Base-by-base conservation (phyloP, 2,797 vertebrate species). In the Sebastes matsubarae region DNA sequence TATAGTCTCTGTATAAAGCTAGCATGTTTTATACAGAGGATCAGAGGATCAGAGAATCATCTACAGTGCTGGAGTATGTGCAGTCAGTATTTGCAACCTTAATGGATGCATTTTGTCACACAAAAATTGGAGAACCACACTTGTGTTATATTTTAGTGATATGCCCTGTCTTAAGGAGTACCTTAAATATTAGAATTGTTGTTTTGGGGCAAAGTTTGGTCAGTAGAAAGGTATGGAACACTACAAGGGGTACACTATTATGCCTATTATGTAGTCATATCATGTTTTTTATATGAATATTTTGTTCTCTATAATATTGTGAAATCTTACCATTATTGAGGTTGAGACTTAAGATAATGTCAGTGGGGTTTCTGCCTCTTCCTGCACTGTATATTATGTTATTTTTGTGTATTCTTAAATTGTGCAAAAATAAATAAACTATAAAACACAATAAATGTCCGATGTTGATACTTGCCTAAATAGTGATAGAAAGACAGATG, bases 261-360 rank as follows among this genome's bases (percentile, higher is more conserved):
- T 50, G 3, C 0, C 42, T 50, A 50, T 50, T 20, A 50, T 50
- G 46, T 50, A 4, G 18, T 50, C 46, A 50, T 0, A 50, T 50
- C 7, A 8, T 18, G 0, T 46, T 46, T 46, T 46, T 0, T 18
- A 46, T 42, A 42, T 42, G 0, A 42, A 42, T 42, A 42, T 18
- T 46, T 6, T 46, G 42, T 18, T 46, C 42, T 46, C 42, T 18
- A 46, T 46, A 16, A 0, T 46, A 46, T 18, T 46, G 16, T 46
- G 42, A 18, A 18, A 0, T 50, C 0, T 4, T 2, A 50, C 0
- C 16, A 50, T 50, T 0, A 50, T 50, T 50, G 0, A 50, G 46
- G 46, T 20, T 50, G 46, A 50, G 46, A 50, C 46, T 50, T 50
- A 0, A 50, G 0, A 20, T 20, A 50, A 50, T 0, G 46, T 20